Conservation (phyloP, 2,888 invertebrate genomes). For the Platycnemis pennipes region DNA sequence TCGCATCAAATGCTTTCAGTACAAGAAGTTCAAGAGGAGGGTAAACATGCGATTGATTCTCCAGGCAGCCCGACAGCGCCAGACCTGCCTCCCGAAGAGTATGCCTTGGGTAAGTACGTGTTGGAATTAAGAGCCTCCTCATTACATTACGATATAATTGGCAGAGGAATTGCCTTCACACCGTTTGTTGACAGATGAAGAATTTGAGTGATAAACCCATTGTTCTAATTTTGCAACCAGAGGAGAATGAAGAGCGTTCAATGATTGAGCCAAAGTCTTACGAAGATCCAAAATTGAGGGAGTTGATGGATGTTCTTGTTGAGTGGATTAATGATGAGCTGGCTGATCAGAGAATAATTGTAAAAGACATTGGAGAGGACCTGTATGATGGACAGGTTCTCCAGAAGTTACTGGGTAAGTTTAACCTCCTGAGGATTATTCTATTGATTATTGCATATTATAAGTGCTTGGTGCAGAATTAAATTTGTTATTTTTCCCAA, state of each 20-base stretch:
- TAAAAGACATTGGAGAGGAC: conserved; percentile 97
- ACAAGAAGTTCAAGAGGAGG: conserved; percentile 97
- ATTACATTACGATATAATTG: neutral
- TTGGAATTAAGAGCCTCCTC: neutral
- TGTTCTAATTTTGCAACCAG: conserved; percentile 79
- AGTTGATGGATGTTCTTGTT: conserved; percentile 91
- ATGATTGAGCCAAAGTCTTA: conserved; percentile 95
- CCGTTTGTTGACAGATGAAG: neutral
- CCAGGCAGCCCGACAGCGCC: conserved; percentile 94
- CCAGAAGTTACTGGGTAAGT: conserved; percentile 84
- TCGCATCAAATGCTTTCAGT: conserved; percentile 82
- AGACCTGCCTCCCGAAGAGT: conserved; percentile 96
- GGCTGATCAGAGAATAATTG: conserved; percentile 97
- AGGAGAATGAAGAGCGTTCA: conserved; percentile 97
- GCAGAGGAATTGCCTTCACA: neutral
- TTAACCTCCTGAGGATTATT: too few relatives aligned
- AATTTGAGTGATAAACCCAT: neutral
- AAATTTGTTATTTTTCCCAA: too few relatives aligned
- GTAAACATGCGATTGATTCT: conserved; percentile 97
- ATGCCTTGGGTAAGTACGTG: conserved; percentile 90
- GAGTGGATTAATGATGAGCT: conserved; percentile 99
- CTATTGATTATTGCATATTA: too few relatives aligned
- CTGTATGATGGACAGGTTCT: conserved; percentile 97
- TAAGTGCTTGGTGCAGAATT: too few relatives aligned
- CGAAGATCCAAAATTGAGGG: conserved; percentile 92